Percentiles rank a stretch among this genome's conserved stretches.
Conservation (phyloP, 2,797 vertebrate genomes). For the Lepidocolaptes lacrymiger region DNA sequence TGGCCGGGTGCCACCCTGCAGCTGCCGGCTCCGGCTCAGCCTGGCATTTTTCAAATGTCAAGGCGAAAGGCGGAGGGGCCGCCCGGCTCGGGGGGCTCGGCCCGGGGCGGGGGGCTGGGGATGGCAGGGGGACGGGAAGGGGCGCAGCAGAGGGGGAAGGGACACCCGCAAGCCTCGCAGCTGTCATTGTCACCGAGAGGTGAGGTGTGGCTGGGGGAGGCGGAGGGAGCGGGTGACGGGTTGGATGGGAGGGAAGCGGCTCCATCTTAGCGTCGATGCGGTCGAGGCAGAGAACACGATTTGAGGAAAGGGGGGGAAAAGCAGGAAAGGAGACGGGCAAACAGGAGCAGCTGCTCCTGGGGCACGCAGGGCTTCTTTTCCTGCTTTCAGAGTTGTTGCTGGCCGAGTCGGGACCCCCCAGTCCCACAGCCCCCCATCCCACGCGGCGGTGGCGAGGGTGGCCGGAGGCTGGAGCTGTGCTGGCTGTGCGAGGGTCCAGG, state of each 20-base stretch:
- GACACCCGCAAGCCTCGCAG: conserved; percentile 2
- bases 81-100: neutral
- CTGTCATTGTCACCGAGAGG: conserved; percentile 41
- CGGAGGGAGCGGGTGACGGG: neutral
- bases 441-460: rapidly evolving
- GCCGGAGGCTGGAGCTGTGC: neutral
- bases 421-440: neutral
- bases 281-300: neutral
- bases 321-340: neutral
- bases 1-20: conserved; percentile 67
- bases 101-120: neutral
- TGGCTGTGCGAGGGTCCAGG: rapidly evolving
- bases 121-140: neutral
- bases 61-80: conserved; percentile 10
- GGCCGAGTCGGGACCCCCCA: neutral
- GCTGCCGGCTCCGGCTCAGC: conserved; percentile 65
- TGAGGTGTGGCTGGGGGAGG: neutral
- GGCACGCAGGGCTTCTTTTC: neutral
- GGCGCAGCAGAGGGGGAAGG: neutral
- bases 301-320: neutral
- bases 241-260: neutral
- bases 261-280: conserved; percentile 4
- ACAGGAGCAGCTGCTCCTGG: neutral
- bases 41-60: conserved; percentile 65
- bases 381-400: neutral